phyloP scores from a whole-genome alignment of 1,140 invertebrate genomes.

The Drosophila paulistorum region DNA sequence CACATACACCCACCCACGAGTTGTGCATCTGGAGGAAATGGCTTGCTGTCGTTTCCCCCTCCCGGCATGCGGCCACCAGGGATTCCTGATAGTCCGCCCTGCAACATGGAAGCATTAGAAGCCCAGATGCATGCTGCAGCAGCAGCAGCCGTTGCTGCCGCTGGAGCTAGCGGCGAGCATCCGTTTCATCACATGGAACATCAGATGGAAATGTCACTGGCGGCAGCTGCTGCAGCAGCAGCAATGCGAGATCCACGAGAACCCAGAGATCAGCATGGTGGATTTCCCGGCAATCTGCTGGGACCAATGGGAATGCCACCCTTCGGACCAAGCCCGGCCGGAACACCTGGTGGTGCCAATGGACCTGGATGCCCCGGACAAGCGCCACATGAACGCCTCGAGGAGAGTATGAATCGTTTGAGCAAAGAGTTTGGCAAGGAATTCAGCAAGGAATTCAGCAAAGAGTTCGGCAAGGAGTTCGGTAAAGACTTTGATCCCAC shows the following conservation, averaged over 20 bases:
- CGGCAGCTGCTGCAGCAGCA: conserved; percentile 76
- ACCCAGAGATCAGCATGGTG: conserved; percentile 66
- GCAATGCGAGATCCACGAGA: conserved; percentile 67
- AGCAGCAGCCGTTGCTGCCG: conserved; percentile 69
- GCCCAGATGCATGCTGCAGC: conserved; percentile 80
- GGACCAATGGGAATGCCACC: conserved; percentile 83
- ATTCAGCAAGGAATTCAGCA: conserved; percentile 73
- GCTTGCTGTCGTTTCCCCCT: conserved; percentile 59
- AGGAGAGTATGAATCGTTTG: conserved; percentile 83
- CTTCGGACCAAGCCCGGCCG: conserved; percentile 48
- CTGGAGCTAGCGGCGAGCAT: conserved; percentile 65
- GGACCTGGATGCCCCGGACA: conserved; percentile 54
- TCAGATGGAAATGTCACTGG: conserved; percentile 81
- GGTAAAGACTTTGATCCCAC: conserved; percentile 65
- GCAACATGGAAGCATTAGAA: conserved; percentile 76
- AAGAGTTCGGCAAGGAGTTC: conserved; percentile 72
- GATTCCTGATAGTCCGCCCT: conserved; percentile 66
- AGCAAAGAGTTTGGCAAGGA: conserved; percentile 79
- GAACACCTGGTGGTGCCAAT: conserved; percentile 28
- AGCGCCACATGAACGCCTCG: conserved; percentile 84
- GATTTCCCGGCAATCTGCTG: conserved; percentile 82
- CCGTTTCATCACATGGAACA: conserved; percentile 82
- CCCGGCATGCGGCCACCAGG: conserved; percentile 62
- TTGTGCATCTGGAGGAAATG: conserved; percentile 43
- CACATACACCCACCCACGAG: conserved; percentile 57